Conservation (phyloP, 2,888 invertebrate species). For the Pristionchus arcanus region DNA sequence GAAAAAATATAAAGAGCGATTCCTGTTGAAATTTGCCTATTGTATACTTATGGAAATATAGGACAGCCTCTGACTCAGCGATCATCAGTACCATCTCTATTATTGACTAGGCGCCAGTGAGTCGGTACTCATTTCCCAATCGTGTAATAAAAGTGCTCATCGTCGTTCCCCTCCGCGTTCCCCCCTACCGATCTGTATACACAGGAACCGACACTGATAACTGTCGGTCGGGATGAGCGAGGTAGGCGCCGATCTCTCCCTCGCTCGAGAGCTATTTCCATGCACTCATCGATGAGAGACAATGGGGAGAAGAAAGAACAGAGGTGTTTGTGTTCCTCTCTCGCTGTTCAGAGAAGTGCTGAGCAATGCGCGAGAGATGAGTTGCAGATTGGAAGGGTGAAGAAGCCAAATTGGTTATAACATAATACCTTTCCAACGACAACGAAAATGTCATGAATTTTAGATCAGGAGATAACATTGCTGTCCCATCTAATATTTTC, state of each 20-base stretch:
- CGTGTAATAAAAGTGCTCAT: constrained; percentile 5
- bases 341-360: background rate
- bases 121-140: background rate
- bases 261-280: background rate
- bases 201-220: constrained; percentile 35
- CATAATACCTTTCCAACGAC: too few relatives aligned
- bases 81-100: constrained; percentile 2
- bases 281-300: background rate
- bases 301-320: background rate
- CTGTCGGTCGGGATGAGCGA: background rate
- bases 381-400: background rate
- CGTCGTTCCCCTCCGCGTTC: background rate
- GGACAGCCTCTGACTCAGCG: background rate
- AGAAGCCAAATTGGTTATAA: too few relatives aligned
- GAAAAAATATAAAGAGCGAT: too few relatives aligned
- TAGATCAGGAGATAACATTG: too few relatives aligned
- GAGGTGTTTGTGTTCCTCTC: constrained; percentile 13
- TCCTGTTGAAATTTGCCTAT: too few relatives aligned
- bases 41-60: background rate
- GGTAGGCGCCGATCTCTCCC: background rate
- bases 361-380: background rate
- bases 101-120: constrained; percentile 53
- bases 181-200: constrained; percentile 23
- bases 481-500: too few relatives aligned
- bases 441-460: too few relatives aligned